Conservation (phyloP, 2,888 invertebrate genomes). For the Epicampocera succincta region DNA sequence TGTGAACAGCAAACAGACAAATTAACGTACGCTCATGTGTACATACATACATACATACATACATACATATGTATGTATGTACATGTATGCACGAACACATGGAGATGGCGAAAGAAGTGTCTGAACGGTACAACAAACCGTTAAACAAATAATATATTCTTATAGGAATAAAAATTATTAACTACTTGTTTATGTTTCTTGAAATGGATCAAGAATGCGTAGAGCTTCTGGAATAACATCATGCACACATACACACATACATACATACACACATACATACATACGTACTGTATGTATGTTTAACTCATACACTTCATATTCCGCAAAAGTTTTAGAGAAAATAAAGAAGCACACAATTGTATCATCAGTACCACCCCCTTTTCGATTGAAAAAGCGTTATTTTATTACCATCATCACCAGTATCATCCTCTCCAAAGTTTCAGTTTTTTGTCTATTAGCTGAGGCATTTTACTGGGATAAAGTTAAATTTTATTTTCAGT, state of each 20-base stretch:
- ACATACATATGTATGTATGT: not conserved
- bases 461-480: constrained; percentile 82
- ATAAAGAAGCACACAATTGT: constrained; percentile 2
- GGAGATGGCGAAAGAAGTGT: not conserved
- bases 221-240: constrained; percentile 25
- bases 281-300: not conserved
- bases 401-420: constrained; percentile 43
- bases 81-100: not conserved
- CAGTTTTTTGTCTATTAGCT: constrained; percentile 63
- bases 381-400: constrained; percentile 38
- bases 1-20: not conserved
- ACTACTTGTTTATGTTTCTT: not conserved
- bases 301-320: not conserved
- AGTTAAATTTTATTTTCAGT: constrained; percentile 82
- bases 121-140: not conserved
- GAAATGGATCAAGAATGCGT: not conserved
- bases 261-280: not conserved
- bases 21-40: no score
- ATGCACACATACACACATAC: constrained; percentile 67
- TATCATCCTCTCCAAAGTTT: constrained; percentile 57
- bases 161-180: constrained; percentile 1
- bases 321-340: not conserved
- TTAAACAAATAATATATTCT: not conserved
- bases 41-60: not conserved
- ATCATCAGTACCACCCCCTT: constrained; percentile 54